A percentile compares a stretch with the other conserved stretches of the same genome.
These are phyloP conservation scores for Paratrypauchen microcephalus DNA, from an alignment of 2,797 vertebrate species.

Conservation along the genomic window DNA sequence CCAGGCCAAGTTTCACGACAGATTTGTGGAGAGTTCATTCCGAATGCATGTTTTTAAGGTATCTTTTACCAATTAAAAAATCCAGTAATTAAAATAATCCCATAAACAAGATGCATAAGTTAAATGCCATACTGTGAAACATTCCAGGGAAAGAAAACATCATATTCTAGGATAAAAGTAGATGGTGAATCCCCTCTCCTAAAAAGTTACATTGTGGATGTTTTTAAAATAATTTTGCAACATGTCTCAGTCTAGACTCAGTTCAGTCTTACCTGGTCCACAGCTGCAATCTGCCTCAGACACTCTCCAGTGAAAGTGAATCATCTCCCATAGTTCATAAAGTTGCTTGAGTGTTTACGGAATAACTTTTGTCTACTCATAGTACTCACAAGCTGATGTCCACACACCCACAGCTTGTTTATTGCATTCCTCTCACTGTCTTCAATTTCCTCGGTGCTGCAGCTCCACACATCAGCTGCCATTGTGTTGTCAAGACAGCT, in stretches of 20 bases:
- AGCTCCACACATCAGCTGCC: conserved; percentile 62
- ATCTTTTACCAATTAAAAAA: too few species aligned
- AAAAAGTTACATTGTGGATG: too few species aligned
- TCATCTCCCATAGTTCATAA: conserved; percentile 1
- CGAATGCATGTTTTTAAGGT: too few species aligned
- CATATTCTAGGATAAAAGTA: too few species aligned
- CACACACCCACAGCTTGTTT: conserved; percentile 52
- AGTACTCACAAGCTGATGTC: conserved; percentile 4
- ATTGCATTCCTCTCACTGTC: conserved; percentile 47
- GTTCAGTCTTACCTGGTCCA: background rate
- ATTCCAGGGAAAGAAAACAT: background rate
- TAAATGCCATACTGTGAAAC: background rate
- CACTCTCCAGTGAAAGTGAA: background rate
- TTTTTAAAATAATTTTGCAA: too few species aligned
- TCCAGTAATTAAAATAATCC: too few species aligned
- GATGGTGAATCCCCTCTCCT: too few species aligned
- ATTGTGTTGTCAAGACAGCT: conserved; percentile 56
- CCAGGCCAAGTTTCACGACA: too few species aligned
- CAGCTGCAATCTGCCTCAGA: background rate
- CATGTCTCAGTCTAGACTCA: too few species aligned
- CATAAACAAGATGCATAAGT: too few species aligned
- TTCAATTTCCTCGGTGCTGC: conserved; percentile 53
- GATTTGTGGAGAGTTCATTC: too few species aligned
- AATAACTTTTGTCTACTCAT: conserved; percentile 3
- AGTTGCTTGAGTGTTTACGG: background rate